phyloP scores from a whole-genome alignment of 2,113 vertebrate genomes.

The Synchiropus splendidus region DNA sequence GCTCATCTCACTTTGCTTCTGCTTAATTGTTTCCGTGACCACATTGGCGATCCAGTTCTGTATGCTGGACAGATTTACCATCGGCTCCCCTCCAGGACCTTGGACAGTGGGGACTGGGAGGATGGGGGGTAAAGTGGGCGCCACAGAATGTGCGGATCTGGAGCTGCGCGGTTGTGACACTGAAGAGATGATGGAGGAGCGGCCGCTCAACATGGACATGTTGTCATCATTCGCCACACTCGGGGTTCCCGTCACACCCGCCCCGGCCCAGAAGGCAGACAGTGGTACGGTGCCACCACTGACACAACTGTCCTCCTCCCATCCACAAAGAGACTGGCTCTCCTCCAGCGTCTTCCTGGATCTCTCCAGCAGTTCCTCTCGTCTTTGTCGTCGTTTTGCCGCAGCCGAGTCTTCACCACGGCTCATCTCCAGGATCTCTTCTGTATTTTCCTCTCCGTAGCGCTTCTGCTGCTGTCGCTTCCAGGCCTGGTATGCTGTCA shows the following conservation, averaged over 20 bases:
- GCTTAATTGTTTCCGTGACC: slow-evolving; percentile 85
- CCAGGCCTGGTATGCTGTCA: slow-evolving; percentile 91
- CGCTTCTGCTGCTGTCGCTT: slow-evolving; percentile 85
- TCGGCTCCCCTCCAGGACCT: slow-evolving; percentile 72
- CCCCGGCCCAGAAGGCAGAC: slow-evolving; percentile 75
- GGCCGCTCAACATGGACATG: slow-evolving; percentile 73
- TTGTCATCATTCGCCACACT: slow-evolving; percentile 66
- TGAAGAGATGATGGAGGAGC: slow-evolving; percentile 61
- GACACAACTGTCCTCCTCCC: slow-evolving; percentile 73
- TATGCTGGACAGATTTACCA: slow-evolving; percentile 81
- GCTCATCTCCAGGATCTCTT: slow-evolving; percentile 77
- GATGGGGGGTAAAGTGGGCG: slow-evolving; percentile 23
- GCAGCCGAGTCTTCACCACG: slow-evolving; percentile 70
- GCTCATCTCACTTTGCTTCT: slow-evolving; percentile 83
- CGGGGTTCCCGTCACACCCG: slow-evolving; percentile 33
- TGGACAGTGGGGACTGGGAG: slow-evolving; percentile 61
- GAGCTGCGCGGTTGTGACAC: slow-evolving; percentile 61
- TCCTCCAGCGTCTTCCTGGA: slow-evolving; percentile 82
- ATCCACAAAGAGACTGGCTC: slow-evolving; percentile 81
- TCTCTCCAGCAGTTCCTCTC: slow-evolving; percentile 82
- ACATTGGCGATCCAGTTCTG: slow-evolving; percentile 93
- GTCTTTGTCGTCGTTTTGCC: slow-evolving; percentile 75
- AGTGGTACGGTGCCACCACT: slow-evolving; percentile 77
- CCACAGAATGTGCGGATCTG: slow-evolving; percentile 19
- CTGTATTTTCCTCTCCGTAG: slow-evolving; percentile 72